Conservation (phyloP, 2,113 vertebrate species). For the Leiothrix lutea region DNA sequence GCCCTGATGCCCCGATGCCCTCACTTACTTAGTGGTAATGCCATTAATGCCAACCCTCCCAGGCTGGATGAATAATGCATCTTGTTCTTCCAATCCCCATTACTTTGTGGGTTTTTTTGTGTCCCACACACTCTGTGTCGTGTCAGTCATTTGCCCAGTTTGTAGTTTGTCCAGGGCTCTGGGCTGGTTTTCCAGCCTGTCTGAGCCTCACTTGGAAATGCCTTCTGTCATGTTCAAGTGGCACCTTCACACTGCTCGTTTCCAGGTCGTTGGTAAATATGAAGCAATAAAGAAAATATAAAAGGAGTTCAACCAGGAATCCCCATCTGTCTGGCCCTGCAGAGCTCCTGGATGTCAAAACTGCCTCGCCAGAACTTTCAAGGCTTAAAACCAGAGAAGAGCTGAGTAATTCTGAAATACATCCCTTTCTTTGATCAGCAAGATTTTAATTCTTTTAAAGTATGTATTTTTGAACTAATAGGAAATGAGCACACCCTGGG, state of each 20-base stretch:
- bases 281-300: background rate
- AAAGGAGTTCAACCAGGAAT: background rate
- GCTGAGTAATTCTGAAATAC: background rate
- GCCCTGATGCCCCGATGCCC: accelerated
- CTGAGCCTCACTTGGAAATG: background rate
- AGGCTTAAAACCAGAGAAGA: background rate
- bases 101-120: background rate
- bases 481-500: background rate
- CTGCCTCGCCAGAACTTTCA: background rate
- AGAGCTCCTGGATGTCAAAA: background rate
- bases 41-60: accelerated
- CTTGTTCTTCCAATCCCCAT: background rate
- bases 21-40: background rate
- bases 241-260: background rate
- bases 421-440: background rate
- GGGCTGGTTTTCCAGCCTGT: background rate
- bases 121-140: accelerated
- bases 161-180: background rate
- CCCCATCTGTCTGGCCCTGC: background rate
- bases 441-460: background rate
- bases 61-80: background rate
- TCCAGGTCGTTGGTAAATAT: background rate
- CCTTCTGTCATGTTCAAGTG: background rate
- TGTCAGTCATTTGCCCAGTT: background rate
- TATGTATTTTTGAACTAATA: background rate